Evolutionary conservation across 2,888 invertebrate genomes (phyloP), one percentile per base, ranked within the genome.

Genomic region (Pterostichus madidus): DNA sequence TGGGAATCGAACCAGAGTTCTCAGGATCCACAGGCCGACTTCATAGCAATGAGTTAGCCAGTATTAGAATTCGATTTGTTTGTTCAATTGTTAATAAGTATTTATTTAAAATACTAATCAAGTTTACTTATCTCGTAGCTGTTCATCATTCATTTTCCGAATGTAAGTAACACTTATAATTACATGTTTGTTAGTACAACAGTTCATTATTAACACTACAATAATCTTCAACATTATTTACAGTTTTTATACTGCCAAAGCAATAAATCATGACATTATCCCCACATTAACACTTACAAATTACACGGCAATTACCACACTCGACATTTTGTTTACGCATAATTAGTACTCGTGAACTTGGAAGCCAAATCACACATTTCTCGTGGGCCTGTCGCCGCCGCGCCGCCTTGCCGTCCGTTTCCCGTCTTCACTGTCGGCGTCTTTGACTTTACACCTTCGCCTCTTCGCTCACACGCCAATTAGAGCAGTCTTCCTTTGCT

Each of bases 401-500:
- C n/a, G n/a, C n/a, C n/a, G n/a, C n/a, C n/a, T n/a, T 52, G 5
- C n/a, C 52, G 52, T 5, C 11, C 15, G 53, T 53, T 15, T 53
- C 39, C 6, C 8, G 39, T 6, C 39, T 39, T 8, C 39, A 49
- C 0, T 11, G 59, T 32, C 64, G 64, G 64, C 32, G 10, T 64
- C 32, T 64, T 64, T 64, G 64, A 64, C 32, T n/a, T 24, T 6
- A 35, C 68, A 71, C 68, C 68, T 71, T 44, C 68, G 17, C 39
- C 10, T 13, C n/a, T 64, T 59, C 5, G 68, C 39, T 71, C 68
- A 39, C 68, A 71, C 68, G 68, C 68, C 44, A 71, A 71, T 71
- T 71, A 71, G 68, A 6, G 13, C 13, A 6, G 10, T 13, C 68
- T 71, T 71, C 68, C 68, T 44, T 44, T 17, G 44, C 46, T 71